Evolutionary conservation across 2,888 invertebrate species (phyloP), one percentile per base, ranked within the genome.

Genomic region (Cheilosia impressa): DNA sequence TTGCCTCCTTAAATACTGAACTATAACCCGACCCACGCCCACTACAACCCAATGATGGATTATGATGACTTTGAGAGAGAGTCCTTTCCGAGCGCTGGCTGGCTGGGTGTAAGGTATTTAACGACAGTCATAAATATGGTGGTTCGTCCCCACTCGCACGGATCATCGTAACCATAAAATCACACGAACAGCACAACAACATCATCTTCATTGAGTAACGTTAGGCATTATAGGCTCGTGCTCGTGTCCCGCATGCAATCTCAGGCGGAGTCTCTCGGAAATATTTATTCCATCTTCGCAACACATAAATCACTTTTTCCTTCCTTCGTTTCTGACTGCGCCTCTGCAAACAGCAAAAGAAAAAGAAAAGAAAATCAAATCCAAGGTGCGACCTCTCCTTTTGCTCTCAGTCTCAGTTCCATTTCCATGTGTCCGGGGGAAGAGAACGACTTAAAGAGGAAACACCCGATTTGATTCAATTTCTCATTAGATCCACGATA

Each of bases 41-140:
- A 38, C 38, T 38, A 13, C 38, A 38, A 17, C 17, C 6, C 7
- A 52, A 52, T 52, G 52, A 52, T 52, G 52, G 52, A 52, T 24
- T 52, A 52, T 52, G 52, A 55, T 55, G 55, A n/a, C 55, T 55
- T 17, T 10, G 6, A 15, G 27, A 34, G 13, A 31, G 13, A 31
- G n/a, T 17, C 31, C 15, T 55, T 17, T 15, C 52, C 15, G 15
- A 22, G 13, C 13, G 0, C 6, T 27, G 27, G 1, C 6, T 27
- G 27, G 52, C 9, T 22, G 10, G 52, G 52, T 22, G 52, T 52
- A 52, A 52, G 45, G 66, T 47, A 47, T 55, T 73, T 73, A 80
- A 80, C 66, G 80, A 73, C 62, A 22, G 53, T 73, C 73, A 73
- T 80, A 80, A 80, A 73, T 47, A 34, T 60, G 65, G 60, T 60